Evolutionary conservation across 2,888 invertebrate species (phyloP).

Genomic region (Palloptera scutellata): DNA sequence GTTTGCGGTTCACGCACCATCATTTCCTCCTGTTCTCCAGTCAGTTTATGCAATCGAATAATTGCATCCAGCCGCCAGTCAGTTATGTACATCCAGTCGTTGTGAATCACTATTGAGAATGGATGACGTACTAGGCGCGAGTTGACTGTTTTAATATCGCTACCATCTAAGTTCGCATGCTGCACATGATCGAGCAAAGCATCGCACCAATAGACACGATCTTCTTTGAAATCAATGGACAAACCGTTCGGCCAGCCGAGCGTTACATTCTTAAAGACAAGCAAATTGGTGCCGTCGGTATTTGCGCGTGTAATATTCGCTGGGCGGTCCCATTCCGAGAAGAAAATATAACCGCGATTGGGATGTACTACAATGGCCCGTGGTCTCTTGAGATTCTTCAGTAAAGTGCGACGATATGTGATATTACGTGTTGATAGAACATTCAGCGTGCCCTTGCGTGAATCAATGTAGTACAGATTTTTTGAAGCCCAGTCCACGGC

Average conservation of each 20-base stretch:
- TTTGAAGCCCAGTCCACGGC: slow-evolving; percentile 96
- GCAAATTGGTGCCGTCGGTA: slow-evolving; percentile 86
- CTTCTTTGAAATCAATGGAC: slow-evolving; percentile 87
- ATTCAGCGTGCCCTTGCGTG: slow-evolving; percentile 91
- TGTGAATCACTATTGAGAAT: slow-evolving; percentile 89
- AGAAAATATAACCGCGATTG: slow-evolving; percentile 91
- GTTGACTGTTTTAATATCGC: slow-evolving; percentile 88
- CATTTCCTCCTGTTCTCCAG: slow-evolving; percentile 86
- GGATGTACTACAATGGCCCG: slow-evolving; percentile 97
- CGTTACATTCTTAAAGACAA: slow-evolving; percentile 89
- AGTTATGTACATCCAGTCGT: slow-evolving; percentile 94
- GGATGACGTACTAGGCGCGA: slow-evolving; percentile 88
- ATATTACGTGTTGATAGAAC: slow-evolving; percentile 89
- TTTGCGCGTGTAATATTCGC: slow-evolving; percentile 94
- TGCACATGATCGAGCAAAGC: slow-evolving; percentile 95
- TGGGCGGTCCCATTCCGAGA: slow-evolving; percentile 95
- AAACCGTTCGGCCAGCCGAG: slow-evolving; percentile 98
- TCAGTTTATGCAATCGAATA: slow-evolving; percentile 85
- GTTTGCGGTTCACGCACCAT: slow-evolving; percentile 89
- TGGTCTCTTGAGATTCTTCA: slow-evolving; percentile 90
- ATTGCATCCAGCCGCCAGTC: slow-evolving; percentile 97
- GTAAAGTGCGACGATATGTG: slow-evolving; percentile 80
- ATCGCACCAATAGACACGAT: slow-evolving; percentile 97
- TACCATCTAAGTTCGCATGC: slow-evolving; percentile 89
- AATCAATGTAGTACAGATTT: slow-evolving; percentile 94